These are phyloP conservation scores for Tragelaphus oryx DNA, from an alignment of 2,797 vertebrate genomes.

Conservation along the genomic window DNA sequence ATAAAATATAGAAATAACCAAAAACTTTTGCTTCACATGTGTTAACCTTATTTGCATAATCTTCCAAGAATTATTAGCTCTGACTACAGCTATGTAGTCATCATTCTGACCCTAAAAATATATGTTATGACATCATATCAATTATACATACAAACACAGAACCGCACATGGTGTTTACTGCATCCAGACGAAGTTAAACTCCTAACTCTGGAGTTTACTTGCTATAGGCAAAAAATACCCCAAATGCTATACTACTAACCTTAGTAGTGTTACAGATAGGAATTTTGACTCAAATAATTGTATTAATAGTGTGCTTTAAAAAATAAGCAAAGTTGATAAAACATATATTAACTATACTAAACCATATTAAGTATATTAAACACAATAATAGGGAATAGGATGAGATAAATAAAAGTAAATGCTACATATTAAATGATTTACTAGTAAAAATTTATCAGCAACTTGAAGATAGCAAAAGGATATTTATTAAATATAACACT, in stretches of 20 bases:
- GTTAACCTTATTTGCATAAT: not conserved
- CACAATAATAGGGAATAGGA: not conserved
- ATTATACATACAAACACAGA: not conserved
- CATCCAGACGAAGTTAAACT: not conserved
- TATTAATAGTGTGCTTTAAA: not conserved
- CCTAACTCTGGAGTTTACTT: not conserved
- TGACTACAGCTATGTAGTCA: not conserved
- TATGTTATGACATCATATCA: not conserved
- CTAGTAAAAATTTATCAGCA: not conserved
- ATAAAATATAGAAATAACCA: not conserved
- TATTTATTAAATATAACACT: not conserved
- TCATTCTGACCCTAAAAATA: not conserved
- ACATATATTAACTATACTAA: too few species aligned
- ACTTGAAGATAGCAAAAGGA: not conserved
- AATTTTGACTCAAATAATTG: not conserved
- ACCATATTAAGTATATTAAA: not conserved
- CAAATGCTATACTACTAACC: not conserved
- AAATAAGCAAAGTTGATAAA: not conserved
- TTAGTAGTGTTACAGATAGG: not conserved
- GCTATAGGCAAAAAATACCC: not conserved
- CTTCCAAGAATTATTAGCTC: not conserved
- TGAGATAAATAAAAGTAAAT: not conserved
- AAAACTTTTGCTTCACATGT: not conserved
- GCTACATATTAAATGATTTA: not conserved
- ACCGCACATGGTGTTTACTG: not conserved